Evolutionary conservation across 2,797 vertebrate species (phyloP).

Genomic region (Arnoldichthys spilopterus): DNA sequence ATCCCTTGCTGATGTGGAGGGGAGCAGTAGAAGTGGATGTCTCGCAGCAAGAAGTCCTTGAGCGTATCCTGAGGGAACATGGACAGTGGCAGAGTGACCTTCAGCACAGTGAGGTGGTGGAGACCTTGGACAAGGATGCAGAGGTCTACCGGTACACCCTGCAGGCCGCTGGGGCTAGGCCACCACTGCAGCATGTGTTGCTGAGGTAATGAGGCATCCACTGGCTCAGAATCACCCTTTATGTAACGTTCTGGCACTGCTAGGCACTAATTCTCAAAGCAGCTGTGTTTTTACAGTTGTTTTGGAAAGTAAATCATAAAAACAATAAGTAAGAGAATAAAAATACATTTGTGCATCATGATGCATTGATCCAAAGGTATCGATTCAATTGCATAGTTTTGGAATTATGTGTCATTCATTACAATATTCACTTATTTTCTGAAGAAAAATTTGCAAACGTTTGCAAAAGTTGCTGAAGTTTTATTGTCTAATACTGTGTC

Average conservation of each 20-base stretch:
- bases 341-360: too few relatives aligned
- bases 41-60: slow-evolving; percentile 71
- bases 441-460: not conserved
- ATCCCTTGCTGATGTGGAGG: slow-evolving; percentile 74
- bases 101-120: slow-evolving; percentile 68
- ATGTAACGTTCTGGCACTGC: not conserved
- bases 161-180: slow-evolving; percentile 64
- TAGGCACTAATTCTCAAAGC: not conserved
- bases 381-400: not conserved
- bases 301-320: not conserved
- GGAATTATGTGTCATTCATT: too few relatives aligned
- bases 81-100: slow-evolving; percentile 74
- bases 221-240: not conserved
- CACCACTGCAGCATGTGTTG: slow-evolving; percentile 75
- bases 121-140: slow-evolving; percentile 70
- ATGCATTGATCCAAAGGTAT: too few relatives aligned
- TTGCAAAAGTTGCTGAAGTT: too few relatives aligned
- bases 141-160: slow-evolving; percentile 78
- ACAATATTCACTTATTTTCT: too few relatives aligned
- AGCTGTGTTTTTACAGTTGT: not conserved
- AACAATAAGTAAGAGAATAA: too few relatives aligned
- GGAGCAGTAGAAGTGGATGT: slow-evolving; percentile 75
- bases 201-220: slow-evolving; percentile 73
- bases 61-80: slow-evolving; percentile 75
- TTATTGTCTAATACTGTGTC: too few relatives aligned